Percentiles rank a stretch among this genome's conserved stretches.
phyloP scores from a whole-genome alignment of 2,888 invertebrate species.

The Pecten maximus region DNA sequence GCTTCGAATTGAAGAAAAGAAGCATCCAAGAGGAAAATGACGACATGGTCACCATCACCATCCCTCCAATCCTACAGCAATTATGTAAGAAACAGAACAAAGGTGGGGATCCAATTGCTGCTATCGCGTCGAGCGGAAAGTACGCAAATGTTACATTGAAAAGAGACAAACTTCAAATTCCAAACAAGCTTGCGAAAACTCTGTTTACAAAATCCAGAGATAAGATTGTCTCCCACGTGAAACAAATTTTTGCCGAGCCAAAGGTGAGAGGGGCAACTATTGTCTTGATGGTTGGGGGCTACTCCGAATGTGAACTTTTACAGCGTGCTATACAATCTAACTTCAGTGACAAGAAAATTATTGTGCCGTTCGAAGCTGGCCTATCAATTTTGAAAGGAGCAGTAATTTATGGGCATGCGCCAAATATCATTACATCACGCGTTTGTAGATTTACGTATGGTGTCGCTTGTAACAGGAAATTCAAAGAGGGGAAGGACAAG shows the following conservation, averaged over 20 bases:
- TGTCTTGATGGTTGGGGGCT: constrained; percentile 66
- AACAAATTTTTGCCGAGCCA: constrained; percentile 50
- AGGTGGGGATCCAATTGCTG: constrained; percentile 36
- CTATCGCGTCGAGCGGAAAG: background rate
- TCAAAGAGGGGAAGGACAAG: constrained; percentile 53
- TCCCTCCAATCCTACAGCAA: constrained; percentile 52
- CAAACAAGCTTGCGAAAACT: constrained; percentile 51
- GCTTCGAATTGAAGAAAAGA: constrained; percentile 59
- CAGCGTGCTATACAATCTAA: constrained; percentile 49
- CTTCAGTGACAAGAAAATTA: constrained; percentile 50
- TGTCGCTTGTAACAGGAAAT: constrained; percentile 41
- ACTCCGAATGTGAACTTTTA: constrained; percentile 60
- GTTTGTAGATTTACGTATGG: constrained; percentile 62
- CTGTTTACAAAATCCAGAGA: constrained; percentile 55
- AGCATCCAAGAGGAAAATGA: constrained; percentile 44
- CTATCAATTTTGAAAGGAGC: constrained; percentile 65
- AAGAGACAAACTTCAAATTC: constrained; percentile 59
- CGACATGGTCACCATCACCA: constrained; percentile 49
- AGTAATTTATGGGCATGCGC: constrained; percentile 60
- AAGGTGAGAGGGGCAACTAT: constrained; percentile 48
- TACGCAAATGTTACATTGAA: constrained; percentile 41
- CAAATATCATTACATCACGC: constrained; percentile 53
- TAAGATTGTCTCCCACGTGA: constrained; percentile 53
- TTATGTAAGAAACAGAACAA: constrained; percentile 47
- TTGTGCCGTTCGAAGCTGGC: constrained; percentile 60